Conservation (phyloP, 2,113 vertebrate genomes). For the Tangachromis dhanisi region DNA sequence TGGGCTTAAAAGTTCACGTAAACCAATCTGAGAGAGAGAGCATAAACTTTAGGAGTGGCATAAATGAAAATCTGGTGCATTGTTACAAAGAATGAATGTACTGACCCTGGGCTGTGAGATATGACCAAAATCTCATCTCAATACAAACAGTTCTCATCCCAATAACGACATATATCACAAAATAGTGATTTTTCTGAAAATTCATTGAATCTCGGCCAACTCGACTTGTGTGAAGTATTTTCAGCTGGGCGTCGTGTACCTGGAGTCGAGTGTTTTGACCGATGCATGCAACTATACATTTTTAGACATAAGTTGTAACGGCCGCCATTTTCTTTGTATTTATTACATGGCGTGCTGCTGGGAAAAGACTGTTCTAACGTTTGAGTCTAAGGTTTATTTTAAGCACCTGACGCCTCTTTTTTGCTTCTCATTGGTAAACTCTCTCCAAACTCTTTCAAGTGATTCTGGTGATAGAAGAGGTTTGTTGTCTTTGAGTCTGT, state of each 20-base stretch:
- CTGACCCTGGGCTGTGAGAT: not conserved
- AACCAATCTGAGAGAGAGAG: not conserved
- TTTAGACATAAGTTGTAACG: not conserved
- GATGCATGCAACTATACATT: not conserved
- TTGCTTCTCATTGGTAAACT: not conserved
- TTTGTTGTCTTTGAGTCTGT: not conserved
- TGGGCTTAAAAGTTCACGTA: fast-evolving
- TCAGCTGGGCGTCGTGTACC: fast-evolving
- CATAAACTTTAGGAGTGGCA: not conserved
- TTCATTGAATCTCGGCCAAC: not conserved
- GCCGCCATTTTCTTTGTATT: not conserved
- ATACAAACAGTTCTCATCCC: not conserved
- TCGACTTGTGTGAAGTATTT: too few relatives aligned
- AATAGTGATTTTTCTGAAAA: not conserved
- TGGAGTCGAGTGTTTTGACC: not conserved
- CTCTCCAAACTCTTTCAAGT: not conserved
- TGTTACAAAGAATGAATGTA: not conserved
- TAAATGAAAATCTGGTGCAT: not conserved
- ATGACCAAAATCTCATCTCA: not conserved
- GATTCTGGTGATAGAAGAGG: not conserved
- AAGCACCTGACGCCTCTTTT: not conserved
- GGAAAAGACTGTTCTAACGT: fast-evolving
- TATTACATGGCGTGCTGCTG: fast-evolving
- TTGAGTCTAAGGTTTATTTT: not conserved
- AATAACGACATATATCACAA: not conserved